Base-by-base conservation (phyloP, 1,140 invertebrate species). In the Pseudomyrmex concolor region DNA sequence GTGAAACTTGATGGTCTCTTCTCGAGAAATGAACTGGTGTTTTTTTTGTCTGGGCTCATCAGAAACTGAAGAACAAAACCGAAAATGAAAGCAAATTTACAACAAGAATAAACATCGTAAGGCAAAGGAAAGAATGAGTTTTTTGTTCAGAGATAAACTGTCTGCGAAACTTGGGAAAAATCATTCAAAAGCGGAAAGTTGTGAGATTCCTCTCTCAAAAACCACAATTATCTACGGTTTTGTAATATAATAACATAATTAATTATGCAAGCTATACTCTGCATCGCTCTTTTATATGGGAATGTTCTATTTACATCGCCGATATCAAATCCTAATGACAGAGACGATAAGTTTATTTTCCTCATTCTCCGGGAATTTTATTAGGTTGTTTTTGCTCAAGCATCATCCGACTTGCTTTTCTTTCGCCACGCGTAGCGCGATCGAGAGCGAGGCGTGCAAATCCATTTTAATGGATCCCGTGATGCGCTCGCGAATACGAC, bases 171-270 rank as follows among this genome's bases (percentile, higher is more conserved):
- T 54, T 48, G 15, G 57, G 12, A 80, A 80, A 60, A 77, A 77
- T 77, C 62, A 17, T 7, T 34, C 48, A 48, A 77, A 67, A 43
- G 15, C 43, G 10, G 10, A n/a, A 34, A n/a, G 48, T 80, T 45
- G 48, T n/a, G 54, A 34, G 67, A 60, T 19, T 15, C 15, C 51
- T 1, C n/a, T n/a, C 57, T 60, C 34, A 43, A 55, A 57, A 15
- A 17, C 76, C 13, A 45, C 76, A 34, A 80, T 78, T 78, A 78
- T 13, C 50, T 12, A 12, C 54, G 59, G 68, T 78, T 54, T 54
- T 59, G 43, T 59, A 17, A 45, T 34, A 59, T 70, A 80, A 80
- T 70, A 59, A 80, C 66, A 60, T 80, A 80, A 80, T 80, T 80
- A n/a, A n/a, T n/a, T n/a, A n/a, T n/a, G 25, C 50, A 70, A 80